phyloP scores from a whole-genome alignment of 1,140 invertebrate genomes.

The Drosophila pseudoobscura region DNA sequence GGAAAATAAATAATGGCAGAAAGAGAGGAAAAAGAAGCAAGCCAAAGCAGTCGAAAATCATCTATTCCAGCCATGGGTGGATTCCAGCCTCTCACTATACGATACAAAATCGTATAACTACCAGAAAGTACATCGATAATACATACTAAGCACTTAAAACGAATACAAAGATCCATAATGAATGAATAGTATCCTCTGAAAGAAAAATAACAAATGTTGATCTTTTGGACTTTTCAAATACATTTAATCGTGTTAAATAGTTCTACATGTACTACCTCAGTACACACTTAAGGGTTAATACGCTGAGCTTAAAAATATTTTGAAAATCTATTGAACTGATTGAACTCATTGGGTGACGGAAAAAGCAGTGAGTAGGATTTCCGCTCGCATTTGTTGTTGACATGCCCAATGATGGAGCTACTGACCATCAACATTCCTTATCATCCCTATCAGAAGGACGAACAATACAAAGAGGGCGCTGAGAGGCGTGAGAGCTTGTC shows the following conservation, averaged over 20 bases:
- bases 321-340: slow-evolving; percentile 14
- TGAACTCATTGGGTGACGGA: slow-evolving; percentile 6
- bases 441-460: neutral
- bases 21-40: neutral
- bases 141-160: no score
- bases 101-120: no score
- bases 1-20: no score
- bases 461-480: neutral
- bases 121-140: no score
- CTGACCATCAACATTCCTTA: no score
- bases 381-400: slow-evolving; percentile 19
- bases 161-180: no score
- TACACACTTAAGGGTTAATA: neutral
- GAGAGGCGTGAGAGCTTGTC: slow-evolving; percentile 24
- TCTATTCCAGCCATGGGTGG: no score
- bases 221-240: no score
- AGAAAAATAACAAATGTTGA: no score
- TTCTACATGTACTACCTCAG: neutral
- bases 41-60: neutral
- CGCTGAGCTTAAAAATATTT: neutral
- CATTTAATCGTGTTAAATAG: no score
- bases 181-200: no score
- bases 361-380: slow-evolving; percentile 54
- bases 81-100: neutral
- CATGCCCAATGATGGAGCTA: slow-evolving; percentile 8